Percentiles rank a stretch among this genome's conserved stretches.
Evolutionary conservation across 1,140 invertebrate genomes (phyloP).

Genomic region (Latrodectus geometricus): DNA sequence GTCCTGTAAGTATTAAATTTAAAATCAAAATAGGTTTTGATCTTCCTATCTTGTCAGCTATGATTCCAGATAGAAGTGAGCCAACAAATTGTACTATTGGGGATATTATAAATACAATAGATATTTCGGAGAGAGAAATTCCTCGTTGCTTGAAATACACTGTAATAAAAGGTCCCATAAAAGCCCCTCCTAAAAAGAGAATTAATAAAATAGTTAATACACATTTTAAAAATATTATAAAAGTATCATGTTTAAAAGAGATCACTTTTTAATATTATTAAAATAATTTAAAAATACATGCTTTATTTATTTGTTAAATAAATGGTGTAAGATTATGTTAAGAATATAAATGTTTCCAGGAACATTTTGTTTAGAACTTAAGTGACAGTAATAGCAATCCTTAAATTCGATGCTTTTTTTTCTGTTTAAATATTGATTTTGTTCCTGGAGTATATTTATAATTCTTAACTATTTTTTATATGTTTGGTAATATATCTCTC

Average conservation of each 20-base stretch:
- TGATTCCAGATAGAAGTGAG: conserved; percentile 9
- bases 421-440: no score
- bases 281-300: background rate
- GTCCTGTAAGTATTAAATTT: background rate
- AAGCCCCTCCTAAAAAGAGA: conserved; percentile 20
- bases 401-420: no score
- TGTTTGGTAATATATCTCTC: no score
- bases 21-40: conserved; percentile 33
- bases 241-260: background rate
- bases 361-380: no score
- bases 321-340: no score
- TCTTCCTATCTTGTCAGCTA: conserved; percentile 42
- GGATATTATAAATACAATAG: conserved; percentile 20
- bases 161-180: conserved; percentile 24
- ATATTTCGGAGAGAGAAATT: conserved; percentile 23
- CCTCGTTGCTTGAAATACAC: conserved; percentile 44
- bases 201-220: background rate
- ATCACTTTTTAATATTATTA: background rate
- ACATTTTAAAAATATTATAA: background rate
- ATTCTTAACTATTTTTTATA: no score
- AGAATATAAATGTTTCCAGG: no score
- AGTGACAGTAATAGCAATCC: no score
- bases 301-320: background rate
- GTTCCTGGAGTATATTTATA: no score
- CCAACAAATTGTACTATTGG: conserved; percentile 26